phyloP scores from a whole-genome alignment of 1,140 invertebrate genomes.

The Drosophila sturtevanti region DNA sequence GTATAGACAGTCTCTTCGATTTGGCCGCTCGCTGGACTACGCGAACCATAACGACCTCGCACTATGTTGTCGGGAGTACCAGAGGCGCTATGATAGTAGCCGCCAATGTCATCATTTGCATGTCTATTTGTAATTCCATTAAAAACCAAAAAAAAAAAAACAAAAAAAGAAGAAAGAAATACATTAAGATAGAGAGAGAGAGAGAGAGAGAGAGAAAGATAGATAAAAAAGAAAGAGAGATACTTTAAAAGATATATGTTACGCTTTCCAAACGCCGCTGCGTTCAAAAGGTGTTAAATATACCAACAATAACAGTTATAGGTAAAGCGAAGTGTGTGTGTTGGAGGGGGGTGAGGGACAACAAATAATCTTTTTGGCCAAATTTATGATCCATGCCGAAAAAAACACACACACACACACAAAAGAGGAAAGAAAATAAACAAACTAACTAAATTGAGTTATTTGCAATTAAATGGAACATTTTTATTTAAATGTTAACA shows the following conservation, averaged over 20 bases:
- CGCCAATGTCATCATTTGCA: conserved; percentile 86
- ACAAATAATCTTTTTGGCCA: conserved; percentile 46
- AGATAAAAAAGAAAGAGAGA: conserved; percentile 27
- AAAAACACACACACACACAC: too few species aligned
- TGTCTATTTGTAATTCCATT: conserved; percentile 83
- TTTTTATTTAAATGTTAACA: background rate
- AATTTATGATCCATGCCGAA: conserved; percentile 39
- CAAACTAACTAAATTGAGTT: conserved; percentile 29
- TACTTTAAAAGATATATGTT: conserved; percentile 44
- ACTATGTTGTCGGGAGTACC: conserved; percentile 86
- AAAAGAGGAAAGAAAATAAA: background rate
- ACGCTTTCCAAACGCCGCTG: conserved; percentile 63
- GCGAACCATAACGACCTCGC: conserved; percentile 86
- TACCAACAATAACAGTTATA: conserved; percentile 6
- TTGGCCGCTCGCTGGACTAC: conserved; percentile 86
- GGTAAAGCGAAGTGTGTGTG: conserved; percentile 23
- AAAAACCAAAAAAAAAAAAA: too few species aligned
- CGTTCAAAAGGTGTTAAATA: conserved; percentile 72
- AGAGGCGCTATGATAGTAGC: conserved; percentile 86
- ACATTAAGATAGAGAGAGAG: conserved; percentile 43
- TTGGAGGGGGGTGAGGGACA: conserved; percentile 12
- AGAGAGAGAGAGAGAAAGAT: background rate
- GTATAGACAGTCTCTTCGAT: conserved; percentile 88
- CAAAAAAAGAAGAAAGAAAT: conserved; percentile 58
- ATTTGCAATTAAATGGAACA: background rate